Conservation (phyloP, 2,113 vertebrate genomes). For the Cyprinodon variegatus region DNA sequence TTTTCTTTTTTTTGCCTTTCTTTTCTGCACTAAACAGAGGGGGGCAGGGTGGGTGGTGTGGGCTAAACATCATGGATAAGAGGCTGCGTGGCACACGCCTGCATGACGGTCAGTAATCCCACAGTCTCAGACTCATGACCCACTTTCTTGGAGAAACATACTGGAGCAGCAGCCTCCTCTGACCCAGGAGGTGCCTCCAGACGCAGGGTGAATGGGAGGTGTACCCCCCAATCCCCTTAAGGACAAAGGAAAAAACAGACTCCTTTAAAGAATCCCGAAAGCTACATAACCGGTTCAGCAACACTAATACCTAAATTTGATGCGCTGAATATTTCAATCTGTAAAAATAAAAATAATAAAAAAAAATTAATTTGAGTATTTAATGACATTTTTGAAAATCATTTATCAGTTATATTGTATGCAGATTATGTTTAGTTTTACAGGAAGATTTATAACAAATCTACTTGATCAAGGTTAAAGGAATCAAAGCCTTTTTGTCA, state of each 20-base stretch:
- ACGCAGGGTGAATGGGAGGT: constrained; percentile 53
- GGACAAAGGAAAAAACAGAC: constrained; percentile 72
- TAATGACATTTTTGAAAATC: background rate
- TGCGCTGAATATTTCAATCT: constrained; percentile 50
- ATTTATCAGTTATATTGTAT: background rate
- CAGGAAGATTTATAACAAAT: background rate
- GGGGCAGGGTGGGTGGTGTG: constrained; percentile 21
- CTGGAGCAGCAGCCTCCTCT: constrained; percentile 65
- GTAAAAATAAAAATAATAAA: constrained; percentile 30
- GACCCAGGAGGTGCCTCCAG: constrained; percentile 67
- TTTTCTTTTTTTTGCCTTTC: constrained; percentile 42
- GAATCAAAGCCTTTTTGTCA: background rate
- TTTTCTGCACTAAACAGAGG: constrained; percentile 41
- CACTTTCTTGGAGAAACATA: constrained; percentile 80
- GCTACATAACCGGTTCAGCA: constrained; percentile 59
- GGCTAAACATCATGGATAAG: constrained; percentile 71
- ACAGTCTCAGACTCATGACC: constrained; percentile 81
- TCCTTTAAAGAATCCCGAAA: constrained; percentile 49
- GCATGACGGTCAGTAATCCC: constrained; percentile 75
- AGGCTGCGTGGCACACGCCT: constrained; percentile 68
- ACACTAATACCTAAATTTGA: constrained; percentile 58
- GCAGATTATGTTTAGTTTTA: constrained; percentile 36
- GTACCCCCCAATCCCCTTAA: constrained; percentile 30
- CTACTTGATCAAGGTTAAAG: background rate
- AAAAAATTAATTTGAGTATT: no score